Evolutionary conservation across 2,888 invertebrate species (phyloP), one percentile per base, ranked within the genome.

Genomic region (Cataglyphis livida): DNA sequence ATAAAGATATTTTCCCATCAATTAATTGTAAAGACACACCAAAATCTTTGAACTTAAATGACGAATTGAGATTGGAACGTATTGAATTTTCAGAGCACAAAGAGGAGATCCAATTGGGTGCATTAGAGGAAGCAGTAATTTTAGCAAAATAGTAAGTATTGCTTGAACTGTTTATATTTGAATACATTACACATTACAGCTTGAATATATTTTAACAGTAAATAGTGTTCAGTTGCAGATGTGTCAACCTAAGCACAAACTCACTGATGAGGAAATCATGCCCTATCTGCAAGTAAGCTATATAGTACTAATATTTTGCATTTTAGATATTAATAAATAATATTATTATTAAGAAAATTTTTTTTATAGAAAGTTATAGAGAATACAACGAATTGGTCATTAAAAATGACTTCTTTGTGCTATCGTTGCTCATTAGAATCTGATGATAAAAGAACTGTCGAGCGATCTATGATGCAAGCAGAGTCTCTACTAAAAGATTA

Each of bases 381-480:
- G 25, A 91, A 87, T 79, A 93, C 94, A 35, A 91, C 87, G 76
- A 94, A 93, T 51, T 98, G 99, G 97, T 95, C 97, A 59, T 95
- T 98, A 1, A 96, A 98, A 73, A 96, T 97, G 54, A 96, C 97
- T 0, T 96, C 98, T 0, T 95, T 99, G 28, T 95, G 97, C 1
- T 95, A 97, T 18, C 96, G 99, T 75, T 98, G 98, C 89, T 95
- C 96, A 83, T 94, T 98, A 74, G 99, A 99, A 94, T 96, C 96
- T 0, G 96, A 95, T 68, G 97, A 97, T 91, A 96, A 97, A 81
- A 96, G 99, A 79, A 97, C 98, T 0, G 97, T 99, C 18, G 99
- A 99, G 93, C 95, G 99, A 57, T 97, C 98, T 32, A 96, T 99
- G 96, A 96, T 96, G 92, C 99, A 99, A 95, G 96, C 97, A 87